Evolutionary conservation across 2,888 invertebrate species (phyloP).

Genomic region (Conus canariensis): DNA sequence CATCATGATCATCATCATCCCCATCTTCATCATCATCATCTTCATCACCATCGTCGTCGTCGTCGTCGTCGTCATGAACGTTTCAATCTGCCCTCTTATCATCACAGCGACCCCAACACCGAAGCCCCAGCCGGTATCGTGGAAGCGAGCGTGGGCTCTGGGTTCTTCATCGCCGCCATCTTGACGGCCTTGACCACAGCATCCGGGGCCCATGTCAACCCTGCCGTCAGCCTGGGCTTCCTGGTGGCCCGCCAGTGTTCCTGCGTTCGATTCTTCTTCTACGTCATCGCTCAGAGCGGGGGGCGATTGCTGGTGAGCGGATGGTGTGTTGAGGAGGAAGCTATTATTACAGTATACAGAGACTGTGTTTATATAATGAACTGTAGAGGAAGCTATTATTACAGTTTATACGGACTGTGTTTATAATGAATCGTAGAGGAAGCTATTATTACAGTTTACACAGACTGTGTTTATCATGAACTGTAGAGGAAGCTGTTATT

Average conservation of each 20-base stretch:
- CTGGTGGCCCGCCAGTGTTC: conserved; percentile 51
- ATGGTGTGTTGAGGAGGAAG: not conserved
- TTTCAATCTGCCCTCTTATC: no score
- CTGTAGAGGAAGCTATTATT: no score
- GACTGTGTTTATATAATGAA: no score
- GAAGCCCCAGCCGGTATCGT: conserved; percentile 34
- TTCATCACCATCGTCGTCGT: no score
- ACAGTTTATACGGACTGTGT: no score
- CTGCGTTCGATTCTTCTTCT: conserved; percentile 45
- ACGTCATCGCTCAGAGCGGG: conserved; percentile 58
- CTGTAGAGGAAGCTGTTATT: no score
- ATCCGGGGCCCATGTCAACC: conserved; percentile 69
- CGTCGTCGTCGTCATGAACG: no score
- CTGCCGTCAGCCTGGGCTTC: conserved; percentile 56
- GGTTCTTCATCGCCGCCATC: conserved; percentile 61
- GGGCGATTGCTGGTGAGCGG: conserved; percentile 53
- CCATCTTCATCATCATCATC: no score
- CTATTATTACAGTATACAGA: not conserved
- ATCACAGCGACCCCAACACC: conserved; percentile 4
- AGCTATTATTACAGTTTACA: not conserved
- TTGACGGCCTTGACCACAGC: conserved; percentile 57
- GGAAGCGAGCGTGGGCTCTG: conserved; percentile 57
- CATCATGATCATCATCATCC: no score
- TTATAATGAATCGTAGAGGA: no score
- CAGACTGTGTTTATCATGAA: no score